Evolutionary conservation across 2,888 invertebrate genomes (phyloP).

Genomic region (Diarsia rubi): DNA sequence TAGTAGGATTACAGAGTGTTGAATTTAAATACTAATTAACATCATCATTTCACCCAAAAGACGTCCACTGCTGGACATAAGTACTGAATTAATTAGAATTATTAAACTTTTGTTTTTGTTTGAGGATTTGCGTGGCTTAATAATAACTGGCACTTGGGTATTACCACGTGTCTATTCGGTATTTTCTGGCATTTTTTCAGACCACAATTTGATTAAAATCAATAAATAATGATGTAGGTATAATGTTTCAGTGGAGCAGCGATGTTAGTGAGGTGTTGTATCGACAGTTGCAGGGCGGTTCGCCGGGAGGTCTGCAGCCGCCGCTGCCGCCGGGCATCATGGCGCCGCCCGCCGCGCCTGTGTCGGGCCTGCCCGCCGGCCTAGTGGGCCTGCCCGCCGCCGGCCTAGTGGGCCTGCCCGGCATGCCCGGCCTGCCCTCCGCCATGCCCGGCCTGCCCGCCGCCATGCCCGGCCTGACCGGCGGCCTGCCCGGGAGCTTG

Average conservation of each 20-base stretch:
- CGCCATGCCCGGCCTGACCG: constrained; percentile 27
- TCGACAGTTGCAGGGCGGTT: constrained; percentile 64
- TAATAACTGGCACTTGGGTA: too few species aligned
- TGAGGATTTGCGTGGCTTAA: too few species aligned
- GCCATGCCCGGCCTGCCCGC: constrained; percentile 23
- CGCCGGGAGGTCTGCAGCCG: constrained; percentile 59
- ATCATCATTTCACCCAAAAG: too few species aligned
- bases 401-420: constrained; percentile 16
- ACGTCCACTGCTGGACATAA: too few species aligned
- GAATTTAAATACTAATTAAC: too few species aligned
- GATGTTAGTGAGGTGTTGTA: not conserved
- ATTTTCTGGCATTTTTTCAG: too few species aligned
- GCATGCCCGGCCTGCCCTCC: not conserved
- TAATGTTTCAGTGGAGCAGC: not conserved
- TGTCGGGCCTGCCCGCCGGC: constrained; percentile 36
- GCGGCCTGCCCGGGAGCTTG: constrained; percentile 29
- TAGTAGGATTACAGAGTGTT: too few species aligned
- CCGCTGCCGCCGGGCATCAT: constrained; percentile 48
- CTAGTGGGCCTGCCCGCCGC: constrained; percentile 35
- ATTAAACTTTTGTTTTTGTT: too few species aligned
- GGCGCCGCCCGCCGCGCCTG: constrained; percentile 49
- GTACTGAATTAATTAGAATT: too few species aligned
- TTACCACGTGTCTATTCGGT: too few species aligned
- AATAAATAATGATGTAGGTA: not conserved
- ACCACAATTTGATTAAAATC: too few species aligned